Evolutionary conservation across 2,797 vertebrate species (phyloP).

Genomic region (Macrochelys suwanniensis): DNA sequence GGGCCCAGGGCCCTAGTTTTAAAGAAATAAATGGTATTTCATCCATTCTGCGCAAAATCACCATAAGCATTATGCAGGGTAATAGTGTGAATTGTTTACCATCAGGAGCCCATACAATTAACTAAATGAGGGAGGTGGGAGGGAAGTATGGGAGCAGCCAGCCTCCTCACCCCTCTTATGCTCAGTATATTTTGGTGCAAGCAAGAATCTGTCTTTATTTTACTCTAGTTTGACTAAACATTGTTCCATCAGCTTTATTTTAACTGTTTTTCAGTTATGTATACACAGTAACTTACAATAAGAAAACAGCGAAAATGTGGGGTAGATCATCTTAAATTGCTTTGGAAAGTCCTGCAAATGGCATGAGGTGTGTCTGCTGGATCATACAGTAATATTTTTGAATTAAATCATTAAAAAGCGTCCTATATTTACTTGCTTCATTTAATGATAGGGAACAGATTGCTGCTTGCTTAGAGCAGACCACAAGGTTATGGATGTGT

Average conservation of each 20-base stretch:
- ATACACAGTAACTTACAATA: background rate
- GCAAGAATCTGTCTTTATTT: background rate
- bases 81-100: background rate
- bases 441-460: background rate
- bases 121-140: background rate
- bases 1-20: background rate
- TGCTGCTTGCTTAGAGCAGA: background rate
- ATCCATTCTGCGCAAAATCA: background rate
- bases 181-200: background rate
- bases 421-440: background rate
- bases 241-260: background rate
- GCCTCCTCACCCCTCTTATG: background rate
- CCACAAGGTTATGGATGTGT: background rate
- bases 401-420: background rate
- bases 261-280: background rate
- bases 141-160: background rate
- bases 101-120: background rate
- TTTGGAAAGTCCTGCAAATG: background rate
- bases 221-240: background rate
- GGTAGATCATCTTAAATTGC: background rate
- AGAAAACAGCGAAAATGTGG: background rate
- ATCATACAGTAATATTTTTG: background rate
- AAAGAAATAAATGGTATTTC: background rate
- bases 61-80: background rate
- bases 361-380: background rate